A percentile compares a stretch with the other conserved stretches of the same genome.
These are phyloP conservation scores for Heliocidaris tuberculata DNA, from an alignment of 35 echinoderm and acorn worm genomes.

Conservation along the genomic window DNA sequence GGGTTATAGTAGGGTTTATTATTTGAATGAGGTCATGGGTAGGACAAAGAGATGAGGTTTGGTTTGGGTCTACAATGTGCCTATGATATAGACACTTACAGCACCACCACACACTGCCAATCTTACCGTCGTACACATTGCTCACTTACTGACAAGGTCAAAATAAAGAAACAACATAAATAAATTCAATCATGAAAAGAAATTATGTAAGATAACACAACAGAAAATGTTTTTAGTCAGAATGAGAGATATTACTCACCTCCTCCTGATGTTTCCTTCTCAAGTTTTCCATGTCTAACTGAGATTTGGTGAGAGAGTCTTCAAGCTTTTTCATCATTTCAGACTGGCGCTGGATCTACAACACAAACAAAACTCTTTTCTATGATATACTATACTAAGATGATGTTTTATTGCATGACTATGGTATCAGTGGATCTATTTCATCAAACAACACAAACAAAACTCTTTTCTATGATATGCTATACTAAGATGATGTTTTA, in stretches of 20 bases:
- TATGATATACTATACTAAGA: background rate
- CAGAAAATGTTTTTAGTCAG: background rate
- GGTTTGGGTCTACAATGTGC: no score
- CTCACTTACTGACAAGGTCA: no score
- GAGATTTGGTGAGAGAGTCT: constrained; percentile 77
- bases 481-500: no score
- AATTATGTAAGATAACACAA: background rate
- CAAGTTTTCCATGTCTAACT: constrained; percentile 67
- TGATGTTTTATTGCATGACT: no score
- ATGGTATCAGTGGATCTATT: no score
- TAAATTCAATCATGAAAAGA: background rate
- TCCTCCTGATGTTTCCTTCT: constrained; percentile 77
- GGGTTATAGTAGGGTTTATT: no score
- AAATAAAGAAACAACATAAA: background rate
- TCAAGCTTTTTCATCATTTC: constrained; percentile 83
- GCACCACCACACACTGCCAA: no score
- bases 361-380: background rate
- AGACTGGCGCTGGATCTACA: constrained; percentile 77
- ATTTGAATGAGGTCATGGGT: no score
- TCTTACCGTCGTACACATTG: no score
- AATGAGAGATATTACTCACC: constrained; percentile 49
- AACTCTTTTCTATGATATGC: no score
- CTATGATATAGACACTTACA: no score
- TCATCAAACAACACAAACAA: background rate
- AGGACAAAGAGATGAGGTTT: no score